phyloP scores from a whole-genome alignment of 2,888 invertebrate species.

The Coecobrya sp. region DNA sequence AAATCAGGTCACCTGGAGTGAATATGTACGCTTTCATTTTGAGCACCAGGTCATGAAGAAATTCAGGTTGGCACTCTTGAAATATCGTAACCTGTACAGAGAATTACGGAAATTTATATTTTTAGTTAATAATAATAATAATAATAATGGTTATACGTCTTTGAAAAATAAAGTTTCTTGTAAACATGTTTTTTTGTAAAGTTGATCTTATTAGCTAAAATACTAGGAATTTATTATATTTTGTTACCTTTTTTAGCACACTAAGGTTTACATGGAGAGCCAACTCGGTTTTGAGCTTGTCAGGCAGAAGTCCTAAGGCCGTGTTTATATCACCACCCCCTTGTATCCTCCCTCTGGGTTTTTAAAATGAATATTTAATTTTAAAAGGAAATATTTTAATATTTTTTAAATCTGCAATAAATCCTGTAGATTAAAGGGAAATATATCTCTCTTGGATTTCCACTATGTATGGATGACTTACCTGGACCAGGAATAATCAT shows the following conservation, averaged over 20 bases:
- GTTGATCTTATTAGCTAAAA: not conserved
- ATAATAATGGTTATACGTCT: too few species aligned
- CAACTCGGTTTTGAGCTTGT: conserved; percentile 98
- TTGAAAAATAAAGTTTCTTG: not conserved
- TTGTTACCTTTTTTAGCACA: conserved; percentile 95
- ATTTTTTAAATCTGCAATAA: too few species aligned
- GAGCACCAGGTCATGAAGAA: conserved; percentile 97
- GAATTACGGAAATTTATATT: not conserved
- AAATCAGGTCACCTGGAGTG: conserved; percentile 98
- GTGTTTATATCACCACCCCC: conserved; percentile 99
- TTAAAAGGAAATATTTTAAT: not conserved
- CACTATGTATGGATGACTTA: too few species aligned
- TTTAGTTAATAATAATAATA: not conserved
- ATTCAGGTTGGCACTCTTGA: conserved; percentile 99
- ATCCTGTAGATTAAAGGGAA: too few species aligned
- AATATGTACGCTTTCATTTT: conserved; percentile 99
- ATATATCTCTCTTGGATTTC: too few species aligned
- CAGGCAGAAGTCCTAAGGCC: conserved; percentile 96
- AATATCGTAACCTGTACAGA: conserved; percentile 95
- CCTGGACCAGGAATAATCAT: conserved; percentile 99
- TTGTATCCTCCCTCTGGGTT: conserved; percentile 94
- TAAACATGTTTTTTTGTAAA: not conserved
- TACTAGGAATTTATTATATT: not conserved
- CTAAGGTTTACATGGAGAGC: conserved; percentile 98
- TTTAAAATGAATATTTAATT: not conserved